Evolutionary conservation across 2,888 invertebrate genomes (phyloP), one percentile per base, ranked within the genome.

Genomic region (Ophioninae sp.): DNA sequence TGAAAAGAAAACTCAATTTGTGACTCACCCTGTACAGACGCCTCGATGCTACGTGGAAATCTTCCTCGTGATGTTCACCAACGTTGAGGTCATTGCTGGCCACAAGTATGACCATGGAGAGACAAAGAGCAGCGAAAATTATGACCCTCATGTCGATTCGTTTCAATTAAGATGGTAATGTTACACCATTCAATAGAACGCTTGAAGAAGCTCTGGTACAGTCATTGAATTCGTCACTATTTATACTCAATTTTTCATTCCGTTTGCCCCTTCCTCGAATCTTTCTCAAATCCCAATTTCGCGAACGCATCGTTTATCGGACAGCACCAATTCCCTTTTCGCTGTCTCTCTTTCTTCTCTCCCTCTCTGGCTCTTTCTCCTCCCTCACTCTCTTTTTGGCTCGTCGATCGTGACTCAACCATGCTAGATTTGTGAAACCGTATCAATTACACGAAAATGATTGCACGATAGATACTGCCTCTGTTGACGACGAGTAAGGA

Each of bases 11-110:
- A 51, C 22, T 8, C 0, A 77, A 80, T 37, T 5, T 61, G 71
- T 61, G 23, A 78, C 85, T 87, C 86, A 90, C 90, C 79, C 86
- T 87, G 39, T 20, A 30, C 9, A 90, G 79, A n/a, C 72, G 23
- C 59, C 83, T 82, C 41, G 86, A 39, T 3, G 80, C 37, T 6
- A 87, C 68, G 3, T 88, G 44, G 0, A 76, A 9, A 68, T 90
- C 90, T 0, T 83, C 86, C 0, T 79, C 76, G 63, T 79, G 10
- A 5, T 86, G 88, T 69, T 78, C 63, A 7, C 90, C 90, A 17
- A 85, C 63, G 6, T 71, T 20, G 8, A 90, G 37, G n/a, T 88
- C 82, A 23, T 86, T 82, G 9, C 85, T 88, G 59, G 74, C 58
- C 44, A 61, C 87, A 22, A 73, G 83, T 13, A 83, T 77, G 20